Evolutionary conservation across 2,797 vertebrate genomes (phyloP), one percentile per base, ranked within the genome.

Genomic region (Pteronotus mesoamericanus): DNA sequence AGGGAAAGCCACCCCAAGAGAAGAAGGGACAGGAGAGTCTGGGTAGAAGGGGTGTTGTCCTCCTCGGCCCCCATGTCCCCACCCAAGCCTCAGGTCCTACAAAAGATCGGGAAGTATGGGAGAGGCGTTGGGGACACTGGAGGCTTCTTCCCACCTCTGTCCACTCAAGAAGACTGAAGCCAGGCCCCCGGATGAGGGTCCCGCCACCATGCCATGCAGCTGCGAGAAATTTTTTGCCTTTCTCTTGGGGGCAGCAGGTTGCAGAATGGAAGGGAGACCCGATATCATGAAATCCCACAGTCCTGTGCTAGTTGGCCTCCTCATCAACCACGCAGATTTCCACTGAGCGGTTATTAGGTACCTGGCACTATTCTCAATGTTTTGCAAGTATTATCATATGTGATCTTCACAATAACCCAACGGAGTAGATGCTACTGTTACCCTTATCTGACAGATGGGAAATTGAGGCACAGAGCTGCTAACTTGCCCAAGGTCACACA

Each of bases 401-500:
- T 24, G 51, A 77, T 84, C 75, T 71, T 42, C 37, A 22, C 77
- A 80, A 32, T 21, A 39, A 7, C 48, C 61, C 80, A 12, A 0
- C 39, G 61, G 46, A 42, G 32, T 5, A n/a, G 57, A 29, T 19
- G 10, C 18, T 68, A 22, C 44, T 15, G 55, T 18, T 29, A 34
- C 39, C 37, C 72, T 10, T 10, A 29, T 18, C 53, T 42, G 90
- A 68, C 79, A 44, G n/a, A 34, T 0, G 9, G 55, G 69, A 72
- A 68, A 94, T 68, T 10, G 32, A 96, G 59, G 72, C 51, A 89
- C 51, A 79, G 69, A 78, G 74, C 80, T 16, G 4, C 44, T 39
- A 15, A 78, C n/a, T 22, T 11, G 44, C 69, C 59, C 44, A 44
- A 59, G 57, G 64, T 57, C 86, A 61, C 22, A 22, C 12, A 83